phyloP scores from a whole-genome alignment of 2,113 vertebrate genomes.

The Mola mola region DNA sequence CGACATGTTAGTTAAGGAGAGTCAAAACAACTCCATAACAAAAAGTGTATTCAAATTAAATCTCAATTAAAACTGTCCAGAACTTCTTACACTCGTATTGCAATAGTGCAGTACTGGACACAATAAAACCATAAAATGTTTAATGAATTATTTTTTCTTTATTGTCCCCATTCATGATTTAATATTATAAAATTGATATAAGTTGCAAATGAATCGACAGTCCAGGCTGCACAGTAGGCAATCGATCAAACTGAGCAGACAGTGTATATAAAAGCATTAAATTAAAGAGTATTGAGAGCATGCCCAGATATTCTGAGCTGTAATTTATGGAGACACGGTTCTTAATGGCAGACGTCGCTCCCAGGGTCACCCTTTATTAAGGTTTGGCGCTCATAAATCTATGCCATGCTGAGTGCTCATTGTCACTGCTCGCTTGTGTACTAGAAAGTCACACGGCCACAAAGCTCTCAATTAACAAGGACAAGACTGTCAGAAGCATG shows the following conservation, averaged over 20 bases:
- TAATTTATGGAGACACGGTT: constrained; percentile 68
- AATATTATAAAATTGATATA: constrained; percentile 7
- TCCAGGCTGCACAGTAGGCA: constrained; percentile 30
- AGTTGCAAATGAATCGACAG: constrained; percentile 49
- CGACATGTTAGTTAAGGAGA: too few species aligned
- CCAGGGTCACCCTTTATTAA: constrained; percentile 76
- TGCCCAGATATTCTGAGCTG: constrained; percentile 43
- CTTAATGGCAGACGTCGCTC: constrained; percentile 64
- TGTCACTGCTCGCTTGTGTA: constrained; percentile 51
- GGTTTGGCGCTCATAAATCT: constrained; percentile 68
- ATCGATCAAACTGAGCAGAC: constrained; percentile 61
- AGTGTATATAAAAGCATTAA: constrained; percentile 57
- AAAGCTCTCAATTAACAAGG: constrained; percentile 69
- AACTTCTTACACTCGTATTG: too few species aligned
- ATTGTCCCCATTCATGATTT: neutral
- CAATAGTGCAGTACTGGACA: neutral
- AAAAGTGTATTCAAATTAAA: too few species aligned
- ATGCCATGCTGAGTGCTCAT: constrained; percentile 58
- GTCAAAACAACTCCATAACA: too few species aligned
- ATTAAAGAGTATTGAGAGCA: constrained; percentile 49
- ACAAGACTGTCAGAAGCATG: constrained; percentile 61
- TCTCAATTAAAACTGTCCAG: too few species aligned
- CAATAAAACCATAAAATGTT: neutral
- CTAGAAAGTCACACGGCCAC: constrained; percentile 32
- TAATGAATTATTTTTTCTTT: neutral